Evolutionary conservation across 2,113 vertebrate genomes (phyloP), one percentile per base, ranked within the genome.

Genomic region (Synodontis membranacea): DNA sequence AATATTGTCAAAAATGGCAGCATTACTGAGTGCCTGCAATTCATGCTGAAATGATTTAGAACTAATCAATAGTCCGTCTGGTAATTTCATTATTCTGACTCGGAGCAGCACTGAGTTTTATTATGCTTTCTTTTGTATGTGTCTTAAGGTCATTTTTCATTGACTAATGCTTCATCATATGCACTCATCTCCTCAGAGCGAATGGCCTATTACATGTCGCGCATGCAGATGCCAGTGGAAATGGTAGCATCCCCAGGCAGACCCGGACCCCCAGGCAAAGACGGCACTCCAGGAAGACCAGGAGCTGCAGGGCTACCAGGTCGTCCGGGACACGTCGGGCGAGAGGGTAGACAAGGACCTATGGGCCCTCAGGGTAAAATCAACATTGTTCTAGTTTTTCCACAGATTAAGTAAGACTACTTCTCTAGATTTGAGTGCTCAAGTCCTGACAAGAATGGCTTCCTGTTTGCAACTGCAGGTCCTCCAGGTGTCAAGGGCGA

Each of bases 191-290:
- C 89, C 50, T 1, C 95, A 99, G 97, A 99, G 94, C 96, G 97
- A 75, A 98, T 99, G 96, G 95, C 92, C 0, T 99, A 99, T 91
- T 99, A 98, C 90, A 94, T 97, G 91, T 97, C 98, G 31, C 95
- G 97, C 58, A 93, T 98, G 93, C 97, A 97, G 82, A 95, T 91
- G 92, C 97, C 97, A 0, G 91, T 97, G 86, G 97, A 99, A 91
- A 94, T 95, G 95, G 96, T 93, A 11, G 92, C 97, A 0, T 92
- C 96, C 1, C 97, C 97, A 0, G 98, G 97, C 12, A 94, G 97
- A 72, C 97, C 97, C 0, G 98, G 98, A 5, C 93, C 96, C 15
- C 97, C 98, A 0, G 97, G 97, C 0, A 99, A 99, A 94, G 96
- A 97, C 0, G 98, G 98, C 15, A 7, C 88, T 14, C 94, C 96